phyloP scores from a whole-genome alignment of 2,888 invertebrate species.

The Drosophila anomelani region DNA sequence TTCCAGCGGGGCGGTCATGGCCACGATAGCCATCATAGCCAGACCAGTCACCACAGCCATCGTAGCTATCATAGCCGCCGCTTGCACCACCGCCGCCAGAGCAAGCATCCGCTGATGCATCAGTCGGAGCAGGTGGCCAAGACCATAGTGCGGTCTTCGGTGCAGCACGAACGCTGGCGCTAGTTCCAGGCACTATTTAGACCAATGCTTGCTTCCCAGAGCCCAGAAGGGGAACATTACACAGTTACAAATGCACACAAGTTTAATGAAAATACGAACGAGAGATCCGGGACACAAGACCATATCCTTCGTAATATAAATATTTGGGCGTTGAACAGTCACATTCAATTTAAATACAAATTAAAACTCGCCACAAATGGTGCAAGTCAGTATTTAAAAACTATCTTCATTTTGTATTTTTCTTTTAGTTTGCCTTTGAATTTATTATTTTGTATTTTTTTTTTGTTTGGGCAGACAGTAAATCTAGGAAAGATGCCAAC shows the following conservation, averaged over 20 bases:
- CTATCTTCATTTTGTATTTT: neutral
- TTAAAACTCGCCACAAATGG: slow-evolving; percentile 5
- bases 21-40: neutral
- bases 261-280: no score
- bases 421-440: no score
- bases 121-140: slow-evolving; percentile 1
- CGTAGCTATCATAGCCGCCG: neutral
- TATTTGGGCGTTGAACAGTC: slow-evolving; percentile 24
- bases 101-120: neutral
- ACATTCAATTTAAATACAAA: slow-evolving; percentile 7
- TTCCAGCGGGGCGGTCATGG: slow-evolving; percentile 26
- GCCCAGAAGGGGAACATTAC: neutral
- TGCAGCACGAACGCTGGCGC: slow-evolving; percentile 21
- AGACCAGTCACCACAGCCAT: neutral
- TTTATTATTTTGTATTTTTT: no score
- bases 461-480: no score
- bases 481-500: no score
- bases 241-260: neutral
- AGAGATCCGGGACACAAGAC: neutral
- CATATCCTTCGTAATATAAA: neutral
- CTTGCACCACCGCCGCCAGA: neutral
- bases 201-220: slow-evolving; percentile 17
- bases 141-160: slow-evolving; percentile 3
- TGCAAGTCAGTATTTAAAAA: neutral
- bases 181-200: neutral